Percentiles rank a stretch among this genome's conserved stretches.
These are phyloP conservation scores for Lerema accius DNA, from an alignment of 1,140 invertebrate species.

Conservation along the genomic window DNA sequence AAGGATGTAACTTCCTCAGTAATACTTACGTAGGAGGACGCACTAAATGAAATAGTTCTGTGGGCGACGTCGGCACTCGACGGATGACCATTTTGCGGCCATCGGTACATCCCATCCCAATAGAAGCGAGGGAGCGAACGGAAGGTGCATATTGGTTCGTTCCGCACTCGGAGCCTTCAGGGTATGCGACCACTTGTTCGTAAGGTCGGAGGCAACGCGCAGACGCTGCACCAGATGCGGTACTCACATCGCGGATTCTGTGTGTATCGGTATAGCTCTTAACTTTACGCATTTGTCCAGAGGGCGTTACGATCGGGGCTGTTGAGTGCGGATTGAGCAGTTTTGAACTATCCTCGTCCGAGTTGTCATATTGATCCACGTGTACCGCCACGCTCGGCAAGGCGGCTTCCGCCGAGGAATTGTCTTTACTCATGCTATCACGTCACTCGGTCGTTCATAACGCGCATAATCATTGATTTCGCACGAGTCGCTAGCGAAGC, in stretches of 20 bases:
- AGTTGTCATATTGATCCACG: slow-evolving; percentile 69
- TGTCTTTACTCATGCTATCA: slow-evolving; percentile 76
- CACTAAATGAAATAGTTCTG: slow-evolving; percentile 91
- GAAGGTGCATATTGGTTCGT: slow-evolving; percentile 84
- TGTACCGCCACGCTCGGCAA: slow-evolving; percentile 67
- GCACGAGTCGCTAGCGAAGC: slow-evolving; percentile 69
- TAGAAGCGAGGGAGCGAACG: slow-evolving; percentile 89
- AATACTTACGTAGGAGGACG: slow-evolving; percentile 91
- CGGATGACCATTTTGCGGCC: slow-evolving; percentile 92
- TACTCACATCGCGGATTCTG: slow-evolving; percentile 70
- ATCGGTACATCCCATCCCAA: slow-evolving; percentile 93
- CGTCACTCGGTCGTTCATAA: slow-evolving; percentile 76
- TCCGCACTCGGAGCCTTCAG: slow-evolving; percentile 76
- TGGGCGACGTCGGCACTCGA: slow-evolving; percentile 91
- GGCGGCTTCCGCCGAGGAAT: slow-evolving; percentile 66
- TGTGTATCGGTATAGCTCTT: slow-evolving; percentile 77
- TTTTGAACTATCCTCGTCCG: slow-evolving; percentile 62
- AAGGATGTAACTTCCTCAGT: slow-evolving; percentile 67
- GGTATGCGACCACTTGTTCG: slow-evolving; percentile 69
- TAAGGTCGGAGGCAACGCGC: slow-evolving; percentile 73
- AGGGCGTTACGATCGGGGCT: slow-evolving; percentile 66
- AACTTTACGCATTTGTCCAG: slow-evolving; percentile 77
- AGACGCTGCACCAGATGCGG: slow-evolving; percentile 73
- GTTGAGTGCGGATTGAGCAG: slow-evolving; percentile 61
- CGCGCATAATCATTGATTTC: slow-evolving; percentile 60